Percentiles rank a stretch among this genome's conserved stretches.
These are phyloP conservation scores for Alectoris magna DNA, from an alignment of 2,797 vertebrate species.

Conservation along the genomic window DNA sequence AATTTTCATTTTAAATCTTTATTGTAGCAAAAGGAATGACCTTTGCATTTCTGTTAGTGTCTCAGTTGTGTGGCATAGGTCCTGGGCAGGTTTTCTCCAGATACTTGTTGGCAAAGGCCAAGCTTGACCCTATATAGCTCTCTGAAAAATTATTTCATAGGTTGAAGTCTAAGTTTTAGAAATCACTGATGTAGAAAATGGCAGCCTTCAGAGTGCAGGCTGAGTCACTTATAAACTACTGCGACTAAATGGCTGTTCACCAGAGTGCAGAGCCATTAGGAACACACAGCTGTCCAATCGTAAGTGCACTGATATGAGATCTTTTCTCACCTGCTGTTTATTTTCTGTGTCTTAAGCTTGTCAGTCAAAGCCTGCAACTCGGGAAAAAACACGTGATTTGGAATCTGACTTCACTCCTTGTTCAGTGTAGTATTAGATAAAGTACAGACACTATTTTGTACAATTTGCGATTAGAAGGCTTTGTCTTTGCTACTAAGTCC, in stretches of 20 bases:
- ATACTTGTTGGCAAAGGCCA: background rate
- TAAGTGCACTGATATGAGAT: background rate
- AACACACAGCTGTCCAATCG: conserved; percentile 10
- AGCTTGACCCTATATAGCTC: background rate
- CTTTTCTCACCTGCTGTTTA: conserved; percentile 46
- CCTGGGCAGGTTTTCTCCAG: background rate
- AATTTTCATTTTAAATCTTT: background rate
- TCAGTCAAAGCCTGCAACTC: conserved; percentile 36
- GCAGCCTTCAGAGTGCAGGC: conserved; percentile 12
- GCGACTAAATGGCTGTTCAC: conserved; percentile 52
- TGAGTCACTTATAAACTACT: conserved; percentile 29
- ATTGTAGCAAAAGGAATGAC: background rate
- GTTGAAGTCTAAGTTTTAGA: conserved; percentile 25
- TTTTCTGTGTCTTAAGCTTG: conserved; percentile 43
- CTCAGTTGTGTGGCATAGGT: background rate
- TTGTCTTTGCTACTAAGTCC: background rate
- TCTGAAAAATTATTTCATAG: conserved; percentile 37
- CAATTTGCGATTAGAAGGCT: background rate
- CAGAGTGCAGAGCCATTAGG: conserved; percentile 46
- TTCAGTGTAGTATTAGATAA: background rate
- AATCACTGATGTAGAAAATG: conserved; percentile 57
- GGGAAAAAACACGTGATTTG: background rate
- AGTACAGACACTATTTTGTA: background rate
- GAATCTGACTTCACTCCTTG: background rate
- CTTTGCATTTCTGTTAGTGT: background rate